Evolutionary conservation across 2,113 vertebrate genomes (phyloP).

Genomic region (Xiphorhynchus elegans): DNA sequence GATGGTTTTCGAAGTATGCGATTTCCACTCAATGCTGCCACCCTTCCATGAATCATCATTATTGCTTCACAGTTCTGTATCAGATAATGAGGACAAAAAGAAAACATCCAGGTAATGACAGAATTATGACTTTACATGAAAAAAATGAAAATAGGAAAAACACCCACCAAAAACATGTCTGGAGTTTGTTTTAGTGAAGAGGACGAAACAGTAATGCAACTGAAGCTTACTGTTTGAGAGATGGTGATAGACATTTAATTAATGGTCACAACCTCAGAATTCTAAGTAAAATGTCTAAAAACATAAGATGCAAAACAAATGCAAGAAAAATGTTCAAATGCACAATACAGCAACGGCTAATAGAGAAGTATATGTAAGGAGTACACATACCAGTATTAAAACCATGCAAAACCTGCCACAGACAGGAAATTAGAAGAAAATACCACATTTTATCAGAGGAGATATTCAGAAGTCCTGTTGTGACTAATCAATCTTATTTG

Average conservation of each 20-base stretch:
- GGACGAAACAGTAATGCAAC: background rate
- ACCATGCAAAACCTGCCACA: background rate
- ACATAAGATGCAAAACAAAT: background rate
- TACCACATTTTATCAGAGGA: background rate
- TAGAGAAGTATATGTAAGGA: background rate
- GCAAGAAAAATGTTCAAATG: background rate
- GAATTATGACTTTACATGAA: background rate
- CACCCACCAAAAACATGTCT: background rate
- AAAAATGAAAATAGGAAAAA: background rate
- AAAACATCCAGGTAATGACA: background rate
- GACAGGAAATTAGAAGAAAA: constrained; percentile 23
- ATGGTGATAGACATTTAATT: background rate
- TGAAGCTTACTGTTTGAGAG: background rate
- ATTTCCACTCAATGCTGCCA: background rate
- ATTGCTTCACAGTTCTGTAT: background rate
- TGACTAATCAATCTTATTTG: constrained; percentile 17
- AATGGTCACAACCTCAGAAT: background rate
- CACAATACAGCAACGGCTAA: background rate
- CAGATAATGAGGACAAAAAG: background rate
- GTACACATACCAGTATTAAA: background rate
- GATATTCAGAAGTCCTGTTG: background rate
- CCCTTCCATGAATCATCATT: background rate
- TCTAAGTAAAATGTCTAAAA: background rate
- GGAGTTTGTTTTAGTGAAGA: background rate
- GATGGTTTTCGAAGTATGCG: background rate